Base-by-base conservation (phyloP, 2,113 vertebrate species). In the Lampris megalopsis region DNA sequence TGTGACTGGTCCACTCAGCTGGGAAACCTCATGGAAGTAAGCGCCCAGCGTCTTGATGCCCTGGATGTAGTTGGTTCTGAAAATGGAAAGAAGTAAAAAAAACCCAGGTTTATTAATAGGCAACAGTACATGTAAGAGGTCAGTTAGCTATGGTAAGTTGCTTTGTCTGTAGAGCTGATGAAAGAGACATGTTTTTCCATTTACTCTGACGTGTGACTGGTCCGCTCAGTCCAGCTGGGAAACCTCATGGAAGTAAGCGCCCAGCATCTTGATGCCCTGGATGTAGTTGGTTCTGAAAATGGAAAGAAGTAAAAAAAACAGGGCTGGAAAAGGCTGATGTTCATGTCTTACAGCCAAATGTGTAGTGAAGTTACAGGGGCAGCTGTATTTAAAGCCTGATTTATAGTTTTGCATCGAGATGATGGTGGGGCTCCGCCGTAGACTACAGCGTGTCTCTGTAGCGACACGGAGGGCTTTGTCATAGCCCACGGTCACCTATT, bases 21-120 rank as follows among this genome's bases (percentile, higher is more conserved):
- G 94, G 45, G 98, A 97, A 57, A 99, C 96, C 86, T 99, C 97
- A 38, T 98, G 89, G 77, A 99, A 95, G 84, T 99, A 99, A 0
- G 98, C 97, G 0, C 94, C 95, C 83, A 99, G 90, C 95, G 99
- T 91, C 88, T 99, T 99, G 78, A 90, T 95, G 0, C 97, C 98
- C 69, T 99, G 95, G 63, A 99, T 93, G 90, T 98, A 99, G 92
- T 99, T 99, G 59, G 80, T 86, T 89, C 98, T 99, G 68, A 42
- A 79, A 89, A 85, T 7, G 66, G 80, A 54, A 6, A 77, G 60
- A 56, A 61, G 24, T 24, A 24, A 24, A 24, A 24, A 24, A 24
- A 24, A 24, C 24, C 24, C 24, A 24, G 24, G 24, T 24, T 24
- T 24, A 24, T 24, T 24, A 24, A 24, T 24, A 24, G 24, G 24